Percentiles rank a stretch among this genome's conserved stretches.
Conservation (phyloP, 1,140 invertebrate species). For the Agrilus planipennis region DNA sequence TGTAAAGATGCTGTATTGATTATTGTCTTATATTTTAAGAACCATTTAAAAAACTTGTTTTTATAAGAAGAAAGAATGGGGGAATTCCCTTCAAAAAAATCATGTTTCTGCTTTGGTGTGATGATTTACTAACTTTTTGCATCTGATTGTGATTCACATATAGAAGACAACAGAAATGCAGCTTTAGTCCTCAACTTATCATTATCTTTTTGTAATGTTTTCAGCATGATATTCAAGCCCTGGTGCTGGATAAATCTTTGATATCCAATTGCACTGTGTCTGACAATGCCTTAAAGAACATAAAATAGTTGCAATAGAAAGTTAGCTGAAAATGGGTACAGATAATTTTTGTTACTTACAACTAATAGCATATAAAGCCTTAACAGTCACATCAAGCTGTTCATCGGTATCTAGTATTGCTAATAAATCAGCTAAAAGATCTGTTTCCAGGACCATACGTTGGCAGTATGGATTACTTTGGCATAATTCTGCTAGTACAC, state of each 20-base stretch:
- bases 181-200: conserved; percentile 55
- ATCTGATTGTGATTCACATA: conserved; percentile 43
- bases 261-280: conserved; percentile 44
- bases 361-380: conserved; percentile 63
- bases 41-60: background rate
- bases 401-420: conserved; percentile 49
- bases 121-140: conserved; percentile 39
- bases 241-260: conserved; percentile 46
- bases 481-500: conserved; percentile 56
- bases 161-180: conserved; percentile 50
- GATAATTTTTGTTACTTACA: conserved; percentile 40
- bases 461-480: conserved; percentile 76
- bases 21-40: background rate
- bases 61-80: background rate
- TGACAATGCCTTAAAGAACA: conserved; percentile 52
- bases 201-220: conserved; percentile 44
- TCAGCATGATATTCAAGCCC: conserved; percentile 48
- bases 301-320: conserved; percentile 10
- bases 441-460: conserved; percentile 45
- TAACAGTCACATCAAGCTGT: conserved; percentile 44
- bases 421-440: conserved; percentile 51
- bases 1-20: background rate
- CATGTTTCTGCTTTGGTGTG: background rate
- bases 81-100: background rate
- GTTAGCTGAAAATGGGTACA: background rate